Evolutionary conservation across 2,797 vertebrate genomes (phyloP).

Genomic region (Martes flavigula): DNA sequence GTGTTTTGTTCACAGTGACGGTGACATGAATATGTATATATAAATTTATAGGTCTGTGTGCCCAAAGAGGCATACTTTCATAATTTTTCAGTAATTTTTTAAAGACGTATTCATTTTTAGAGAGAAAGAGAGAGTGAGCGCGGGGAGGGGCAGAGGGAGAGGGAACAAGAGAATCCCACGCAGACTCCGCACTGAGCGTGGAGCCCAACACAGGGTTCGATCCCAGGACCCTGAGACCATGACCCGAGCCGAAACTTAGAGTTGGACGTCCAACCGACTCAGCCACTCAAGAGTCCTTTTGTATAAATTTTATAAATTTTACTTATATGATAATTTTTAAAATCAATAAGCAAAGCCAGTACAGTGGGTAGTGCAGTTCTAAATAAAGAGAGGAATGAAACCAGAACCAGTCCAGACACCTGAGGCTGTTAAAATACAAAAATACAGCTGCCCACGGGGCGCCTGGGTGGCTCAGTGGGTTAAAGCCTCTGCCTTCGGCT

Average conservation of each 20-base stretch:
- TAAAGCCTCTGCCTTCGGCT: too few species aligned
- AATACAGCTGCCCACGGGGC: not conserved
- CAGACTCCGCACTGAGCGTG: not conserved
- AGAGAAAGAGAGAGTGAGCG: not conserved
- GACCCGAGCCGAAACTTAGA: not conserved
- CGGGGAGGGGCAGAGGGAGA: not conserved
- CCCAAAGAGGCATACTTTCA: not conserved
- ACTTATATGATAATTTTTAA: not conserved
- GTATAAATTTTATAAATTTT: not conserved
- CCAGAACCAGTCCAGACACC: not conserved
- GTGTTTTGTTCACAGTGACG: not conserved
- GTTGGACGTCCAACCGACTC: not conserved
- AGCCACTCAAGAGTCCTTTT: not conserved
- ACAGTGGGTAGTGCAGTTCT: not conserved
- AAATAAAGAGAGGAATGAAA: not conserved
- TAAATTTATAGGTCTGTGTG: not conserved
- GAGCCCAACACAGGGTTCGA: not conserved
- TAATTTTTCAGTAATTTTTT: not conserved
- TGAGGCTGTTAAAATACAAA: not conserved
- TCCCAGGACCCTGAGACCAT: not conserved
- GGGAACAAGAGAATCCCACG: not conserved
- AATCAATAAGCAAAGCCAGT: not conserved
- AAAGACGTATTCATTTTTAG: not conserved
- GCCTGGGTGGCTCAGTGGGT: too few species aligned
- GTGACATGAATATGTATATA: not conserved